These are phyloP conservation scores for Siniperca scherzeri DNA, from an alignment of 2,797 vertebrate genomes.

Conservation along the genomic window DNA sequence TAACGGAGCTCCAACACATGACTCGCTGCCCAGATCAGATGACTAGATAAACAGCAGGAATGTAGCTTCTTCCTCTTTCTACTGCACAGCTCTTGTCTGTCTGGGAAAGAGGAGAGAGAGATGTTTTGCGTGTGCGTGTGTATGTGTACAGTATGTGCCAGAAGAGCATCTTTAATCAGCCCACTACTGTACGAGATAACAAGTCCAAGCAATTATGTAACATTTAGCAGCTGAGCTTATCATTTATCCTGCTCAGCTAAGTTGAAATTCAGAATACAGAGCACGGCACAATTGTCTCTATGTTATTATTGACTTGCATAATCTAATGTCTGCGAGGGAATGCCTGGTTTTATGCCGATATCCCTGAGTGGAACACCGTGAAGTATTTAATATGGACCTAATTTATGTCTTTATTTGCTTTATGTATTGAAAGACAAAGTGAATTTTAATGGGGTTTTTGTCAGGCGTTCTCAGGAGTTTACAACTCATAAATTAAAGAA, in stretches of 20 bases:
- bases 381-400: constrained; percentile 32
- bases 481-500: constrained; percentile 31
- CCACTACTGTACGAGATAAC: constrained; percentile 60
- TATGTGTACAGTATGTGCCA: constrained; percentile 28
- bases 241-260: constrained; percentile 38
- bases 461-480: constrained; percentile 24
- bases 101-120: background rate
- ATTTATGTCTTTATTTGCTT: constrained; percentile 57
- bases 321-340: constrained; percentile 43
- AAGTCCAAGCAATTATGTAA: constrained; percentile 59
- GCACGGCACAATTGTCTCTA: constrained; percentile 25
- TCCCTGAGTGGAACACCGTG: constrained; percentile 5
- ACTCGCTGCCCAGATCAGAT: constrained; percentile 81
- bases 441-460: constrained; percentile 46
- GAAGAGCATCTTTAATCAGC: constrained; percentile 65
- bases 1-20: constrained; percentile 74
- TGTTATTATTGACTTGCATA: constrained; percentile 53
- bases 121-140: constrained; percentile 28
- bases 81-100: constrained; percentile 57
- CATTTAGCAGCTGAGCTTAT: constrained; percentile 59
- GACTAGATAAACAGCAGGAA: constrained; percentile 83
- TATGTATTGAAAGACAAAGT: constrained; percentile 38
- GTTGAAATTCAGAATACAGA: constrained; percentile 32
- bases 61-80: constrained; percentile 71
- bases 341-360: constrained; percentile 21